A percentile compares a stretch with the other conserved stretches of the same genome.
phyloP scores from a whole-genome alignment of 2,888 invertebrate genomes.

The Drosophila peninsularis region DNA sequence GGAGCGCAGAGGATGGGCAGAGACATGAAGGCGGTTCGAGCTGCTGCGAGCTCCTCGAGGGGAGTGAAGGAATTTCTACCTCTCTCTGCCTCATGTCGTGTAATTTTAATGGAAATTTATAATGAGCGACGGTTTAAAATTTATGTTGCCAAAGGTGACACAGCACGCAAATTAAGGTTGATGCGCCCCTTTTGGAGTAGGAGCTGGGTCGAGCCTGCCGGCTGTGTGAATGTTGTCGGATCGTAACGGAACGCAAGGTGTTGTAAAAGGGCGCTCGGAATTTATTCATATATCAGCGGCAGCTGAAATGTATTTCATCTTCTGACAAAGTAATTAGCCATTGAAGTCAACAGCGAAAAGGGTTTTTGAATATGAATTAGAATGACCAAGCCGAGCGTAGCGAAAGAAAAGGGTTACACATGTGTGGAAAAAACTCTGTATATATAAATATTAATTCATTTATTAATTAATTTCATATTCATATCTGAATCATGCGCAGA shows the following conservation, averaged over 20 bases:
- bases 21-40: conserved; percentile 22
- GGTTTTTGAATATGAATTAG: conserved; percentile 55
- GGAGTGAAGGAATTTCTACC: conserved; percentile 3
- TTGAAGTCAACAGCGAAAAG: conserved; percentile 41
- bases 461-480: conserved; percentile 12
- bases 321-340: conserved; percentile 60
- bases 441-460: not conserved
- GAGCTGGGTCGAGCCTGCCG: conserved; percentile 35
- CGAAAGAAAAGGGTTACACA: not conserved
- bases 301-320: conserved; percentile 13
- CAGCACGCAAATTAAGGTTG: conserved; percentile 65
- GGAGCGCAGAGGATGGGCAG: conserved; percentile 18
- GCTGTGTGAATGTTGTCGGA: conserved; percentile 76
- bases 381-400: not conserved
- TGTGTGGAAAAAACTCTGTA: not conserved
- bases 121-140: conserved; percentile 75
- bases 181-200: conserved; percentile 25
- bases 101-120: conserved; percentile 81
- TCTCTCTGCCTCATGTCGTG: conserved; percentile 44
- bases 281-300: conserved; percentile 51
- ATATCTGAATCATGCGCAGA: not conserved
- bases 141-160: conserved; percentile 68
- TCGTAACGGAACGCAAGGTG: conserved; percentile 62
- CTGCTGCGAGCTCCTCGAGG: too few species aligned
- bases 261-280: conserved; percentile 55